Evolutionary conservation across 2,113 vertebrate genomes (phyloP).

Genomic region (Pangasianodon gigas): DNA sequence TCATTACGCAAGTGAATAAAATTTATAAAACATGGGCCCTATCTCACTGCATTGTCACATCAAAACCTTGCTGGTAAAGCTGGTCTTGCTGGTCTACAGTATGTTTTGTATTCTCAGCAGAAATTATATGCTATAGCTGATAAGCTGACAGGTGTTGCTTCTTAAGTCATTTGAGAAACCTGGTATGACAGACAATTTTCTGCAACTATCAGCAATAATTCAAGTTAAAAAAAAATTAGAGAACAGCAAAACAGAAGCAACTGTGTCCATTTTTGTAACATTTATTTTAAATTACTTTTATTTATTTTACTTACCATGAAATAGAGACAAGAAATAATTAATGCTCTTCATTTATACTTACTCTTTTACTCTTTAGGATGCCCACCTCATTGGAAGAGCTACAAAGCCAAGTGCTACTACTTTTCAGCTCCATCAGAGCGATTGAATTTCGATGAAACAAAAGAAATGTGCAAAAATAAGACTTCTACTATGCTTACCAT

Average conservation of each 20-base stretch:
- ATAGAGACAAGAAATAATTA: background rate
- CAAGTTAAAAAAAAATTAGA: background rate
- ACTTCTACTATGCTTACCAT: slow-evolving; percentile 85
- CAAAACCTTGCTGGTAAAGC: background rate
- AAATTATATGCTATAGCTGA: background rate
- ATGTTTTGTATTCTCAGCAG: background rate
- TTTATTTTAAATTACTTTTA: background rate
- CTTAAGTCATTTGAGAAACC: background rate
- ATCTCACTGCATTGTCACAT: background rate
- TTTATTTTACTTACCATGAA: background rate
- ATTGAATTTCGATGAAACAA: slow-evolving; percentile 83
- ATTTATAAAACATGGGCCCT: background rate
- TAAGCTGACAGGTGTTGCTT: background rate
- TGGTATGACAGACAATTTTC: background rate
- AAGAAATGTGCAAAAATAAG: slow-evolving; percentile 79
- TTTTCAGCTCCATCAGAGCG: slow-evolving; percentile 78
- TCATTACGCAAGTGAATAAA: background rate
- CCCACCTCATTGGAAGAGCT: slow-evolving; percentile 81
- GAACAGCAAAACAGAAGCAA: background rate
- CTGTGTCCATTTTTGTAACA: background rate
- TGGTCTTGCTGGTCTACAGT: background rate
- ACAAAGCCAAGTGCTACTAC: slow-evolving; percentile 89
- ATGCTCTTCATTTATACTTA: background rate
- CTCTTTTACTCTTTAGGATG: slow-evolving; percentile 76
- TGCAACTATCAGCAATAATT: background rate